Conservation (phyloP, 2,113 vertebrate species). For the Corynorhinus townsendii region DNA sequence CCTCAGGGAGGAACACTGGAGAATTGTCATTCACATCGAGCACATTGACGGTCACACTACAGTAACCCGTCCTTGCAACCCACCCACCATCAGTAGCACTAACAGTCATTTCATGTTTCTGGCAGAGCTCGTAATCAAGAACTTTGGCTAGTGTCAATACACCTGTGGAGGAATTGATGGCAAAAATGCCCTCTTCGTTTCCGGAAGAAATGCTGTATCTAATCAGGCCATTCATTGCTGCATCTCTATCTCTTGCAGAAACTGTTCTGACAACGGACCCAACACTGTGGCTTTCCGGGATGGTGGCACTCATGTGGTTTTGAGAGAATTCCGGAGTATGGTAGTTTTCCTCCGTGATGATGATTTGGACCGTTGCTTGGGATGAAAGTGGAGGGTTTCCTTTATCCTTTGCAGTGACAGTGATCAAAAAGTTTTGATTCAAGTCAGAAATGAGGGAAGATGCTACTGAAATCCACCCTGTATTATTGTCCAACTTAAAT, state of each 20-base stretch:
- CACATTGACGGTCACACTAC: constrained; percentile 88
- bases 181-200: constrained; percentile 89
- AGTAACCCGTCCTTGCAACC: constrained; percentile 92
- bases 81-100: constrained; percentile 94
- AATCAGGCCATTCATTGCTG: constrained; percentile 92
- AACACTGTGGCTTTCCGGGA: constrained; percentile 89
- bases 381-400: constrained; percentile 93
- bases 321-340: constrained; percentile 97
- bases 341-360: constrained; percentile 96
- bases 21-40: constrained; percentile 96
- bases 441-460: constrained; percentile 88
- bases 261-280: constrained; percentile 88
- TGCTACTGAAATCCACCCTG: constrained; percentile 92
- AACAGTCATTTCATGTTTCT: constrained; percentile 89
- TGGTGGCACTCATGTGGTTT: constrained; percentile 87
- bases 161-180: constrained; percentile 90
- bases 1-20: constrained; percentile 88
- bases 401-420: constrained; percentile 89
- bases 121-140: constrained; percentile 91
- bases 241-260: constrained; percentile 93
- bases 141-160: constrained; percentile 85
- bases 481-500: constrained; percentile 89
- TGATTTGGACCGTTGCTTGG: constrained; percentile 83
- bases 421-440: constrained; percentile 88
- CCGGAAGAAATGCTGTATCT: constrained; percentile 91